Conservation (phyloP, 2,113 vertebrate genomes). For the Hystrix brachyura region DNA sequence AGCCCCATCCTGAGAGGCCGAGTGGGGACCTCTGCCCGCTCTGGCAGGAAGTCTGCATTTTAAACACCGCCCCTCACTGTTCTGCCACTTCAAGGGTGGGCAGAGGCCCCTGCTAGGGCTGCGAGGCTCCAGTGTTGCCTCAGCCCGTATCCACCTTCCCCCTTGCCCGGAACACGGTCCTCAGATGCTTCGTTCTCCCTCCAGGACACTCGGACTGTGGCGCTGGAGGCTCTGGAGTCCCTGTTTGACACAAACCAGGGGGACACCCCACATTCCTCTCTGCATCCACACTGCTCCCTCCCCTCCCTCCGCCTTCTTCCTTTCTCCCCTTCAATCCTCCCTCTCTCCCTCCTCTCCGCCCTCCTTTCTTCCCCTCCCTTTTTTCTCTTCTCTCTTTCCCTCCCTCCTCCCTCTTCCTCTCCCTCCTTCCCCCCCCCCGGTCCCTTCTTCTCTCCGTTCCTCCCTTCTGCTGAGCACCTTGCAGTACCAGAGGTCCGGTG, state of each 20-base stretch:
- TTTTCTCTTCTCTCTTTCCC: neutral
- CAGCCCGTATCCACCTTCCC: no score
- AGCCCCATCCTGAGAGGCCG: neutral
- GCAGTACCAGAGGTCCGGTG: neutral
- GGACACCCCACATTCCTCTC: neutral
- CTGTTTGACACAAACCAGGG: neutral
- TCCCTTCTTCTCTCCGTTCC: neutral
- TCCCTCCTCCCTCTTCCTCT: neutral
- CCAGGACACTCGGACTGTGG: neutral
- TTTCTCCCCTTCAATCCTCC: neutral
- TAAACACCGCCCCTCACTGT: no score
- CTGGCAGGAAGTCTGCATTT: neutral
- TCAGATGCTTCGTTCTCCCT: no score
- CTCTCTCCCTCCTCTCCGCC: no score
- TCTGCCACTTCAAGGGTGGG: neutral
- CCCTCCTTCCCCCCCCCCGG: fast-evolving
- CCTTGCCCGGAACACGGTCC: no score
- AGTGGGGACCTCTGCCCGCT: neutral
- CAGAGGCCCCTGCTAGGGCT: neutral
- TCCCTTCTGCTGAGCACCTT: neutral
- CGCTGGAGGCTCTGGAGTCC: fast-evolving
- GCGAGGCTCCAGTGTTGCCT: neutral
- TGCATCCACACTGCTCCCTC: neutral
- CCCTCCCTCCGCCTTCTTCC: neutral
- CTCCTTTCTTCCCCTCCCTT: neutral